These are phyloP conservation scores for Onychomys torridus DNA, from an alignment of 2,797 vertebrate genomes.

Conservation along the genomic window DNA sequence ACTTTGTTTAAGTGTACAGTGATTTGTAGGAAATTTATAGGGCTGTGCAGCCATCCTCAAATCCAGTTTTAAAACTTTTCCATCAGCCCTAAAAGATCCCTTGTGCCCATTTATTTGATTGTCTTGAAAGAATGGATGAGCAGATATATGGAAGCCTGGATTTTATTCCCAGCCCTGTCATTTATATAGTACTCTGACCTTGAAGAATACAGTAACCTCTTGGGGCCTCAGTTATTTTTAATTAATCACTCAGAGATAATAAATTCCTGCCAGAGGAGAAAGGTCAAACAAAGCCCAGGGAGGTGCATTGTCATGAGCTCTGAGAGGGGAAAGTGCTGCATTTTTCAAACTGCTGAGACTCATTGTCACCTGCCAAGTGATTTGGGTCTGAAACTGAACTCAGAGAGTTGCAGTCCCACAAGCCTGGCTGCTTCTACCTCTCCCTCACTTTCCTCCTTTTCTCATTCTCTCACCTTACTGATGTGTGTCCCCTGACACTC, in stretches of 20 bases:
- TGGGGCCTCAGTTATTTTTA: neutral
- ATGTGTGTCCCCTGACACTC: neutral
- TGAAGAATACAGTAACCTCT: constrained; percentile 25
- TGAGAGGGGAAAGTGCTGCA: neutral
- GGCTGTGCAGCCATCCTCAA: neutral
- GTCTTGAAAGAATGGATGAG: neutral
- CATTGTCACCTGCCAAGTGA: neutral
- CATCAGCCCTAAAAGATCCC: neutral
- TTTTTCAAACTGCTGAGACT: neutral
- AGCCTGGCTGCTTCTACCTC: neutral
- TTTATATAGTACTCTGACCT: constrained; percentile 41
- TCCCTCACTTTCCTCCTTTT: neutral
- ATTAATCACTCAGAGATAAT: constrained; percentile 55
- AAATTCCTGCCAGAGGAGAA: neutral
- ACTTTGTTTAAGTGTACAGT: neutral
- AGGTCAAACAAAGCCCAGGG: constrained; percentile 48
- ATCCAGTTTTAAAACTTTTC: constrained; percentile 3
- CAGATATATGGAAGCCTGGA: neutral
- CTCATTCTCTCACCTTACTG: neutral
- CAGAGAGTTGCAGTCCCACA: neutral
- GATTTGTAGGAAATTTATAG: constrained; percentile 21
- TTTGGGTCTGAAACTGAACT: neutral
- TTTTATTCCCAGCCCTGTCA: neutral
- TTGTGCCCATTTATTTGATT: constrained; percentile 62
- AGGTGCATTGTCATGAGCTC: neutral